Evolutionary conservation across 1,140 invertebrate genomes (phyloP).

Genomic region (Uloborus diversus): DNA sequence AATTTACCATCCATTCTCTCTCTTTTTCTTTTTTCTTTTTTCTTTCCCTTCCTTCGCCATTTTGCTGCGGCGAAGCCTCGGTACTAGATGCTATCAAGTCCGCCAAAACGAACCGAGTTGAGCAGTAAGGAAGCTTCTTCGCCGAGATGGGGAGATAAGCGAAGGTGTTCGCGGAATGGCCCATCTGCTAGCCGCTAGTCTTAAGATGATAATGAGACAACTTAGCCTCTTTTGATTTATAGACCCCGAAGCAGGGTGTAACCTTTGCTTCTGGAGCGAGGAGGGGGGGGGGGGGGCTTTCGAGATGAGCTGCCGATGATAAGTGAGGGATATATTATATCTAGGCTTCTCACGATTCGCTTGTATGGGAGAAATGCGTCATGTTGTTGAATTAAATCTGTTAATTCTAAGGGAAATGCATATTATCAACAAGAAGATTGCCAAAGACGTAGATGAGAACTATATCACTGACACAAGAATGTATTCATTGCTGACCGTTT

Average conservation of each 20-base stretch:
- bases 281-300: not conserved
- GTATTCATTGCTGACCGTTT: too few relatives aligned
- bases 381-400: constrained; percentile 31
- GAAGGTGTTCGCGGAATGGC: constrained; percentile 31
- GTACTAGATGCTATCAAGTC: constrained; percentile 22
- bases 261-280: constrained; percentile 43
- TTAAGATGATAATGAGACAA: constrained; percentile 52
- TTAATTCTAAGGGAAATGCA: constrained; percentile 23
- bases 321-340: constrained; percentile 17
- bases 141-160: constrained; percentile 33
- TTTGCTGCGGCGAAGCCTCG: not conserved
- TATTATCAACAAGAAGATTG: too few relatives aligned
- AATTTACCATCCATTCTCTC: constrained; percentile 26
- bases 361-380: constrained; percentile 10
- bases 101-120: not conserved
- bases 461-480: too few relatives aligned
- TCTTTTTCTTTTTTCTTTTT: not conserved
- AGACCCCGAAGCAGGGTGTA: constrained; percentile 33
- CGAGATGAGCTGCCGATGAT: not conserved
- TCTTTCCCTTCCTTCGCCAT: not conserved
- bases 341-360: constrained; percentile 20
- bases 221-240: constrained; percentile 47
- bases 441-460: too few relatives aligned
- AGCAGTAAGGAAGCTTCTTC: constrained; percentile 15
- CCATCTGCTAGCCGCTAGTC: constrained; percentile 25